Percentiles rank a stretch among this genome's conserved stretches.
Evolutionary conservation across 2,888 invertebrate species (phyloP).

Genomic region (Drosophila mimetica): DNA sequence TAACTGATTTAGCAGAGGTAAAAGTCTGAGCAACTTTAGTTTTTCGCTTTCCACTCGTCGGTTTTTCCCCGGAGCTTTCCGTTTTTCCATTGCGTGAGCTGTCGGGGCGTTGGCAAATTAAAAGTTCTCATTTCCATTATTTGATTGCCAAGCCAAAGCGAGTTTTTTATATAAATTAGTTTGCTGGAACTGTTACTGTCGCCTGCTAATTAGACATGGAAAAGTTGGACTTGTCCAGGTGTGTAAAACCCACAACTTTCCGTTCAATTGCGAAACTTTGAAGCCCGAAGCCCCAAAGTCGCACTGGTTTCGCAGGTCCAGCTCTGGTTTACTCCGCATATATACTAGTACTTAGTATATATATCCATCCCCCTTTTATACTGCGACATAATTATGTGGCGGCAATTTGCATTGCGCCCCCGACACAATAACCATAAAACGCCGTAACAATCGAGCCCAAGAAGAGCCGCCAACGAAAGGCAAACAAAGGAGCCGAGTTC

Average conservation of each 20-base stretch:
- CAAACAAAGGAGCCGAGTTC: constrained; percentile 23
- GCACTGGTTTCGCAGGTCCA: too few species aligned
- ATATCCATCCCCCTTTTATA: constrained; percentile 2
- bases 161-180: constrained; percentile 60
- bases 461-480: constrained; percentile 29
- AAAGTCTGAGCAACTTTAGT: constrained; percentile 1
- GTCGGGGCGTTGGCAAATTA: constrained; percentile 61
- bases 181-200: constrained; percentile 40
- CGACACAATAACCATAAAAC: constrained; percentile 65
- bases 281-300: constrained; percentile 24
- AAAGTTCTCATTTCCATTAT: constrained; percentile 57
- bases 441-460: constrained; percentile 64
- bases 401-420: constrained; percentile 72
- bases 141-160: constrained; percentile 50
- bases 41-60: constrained; percentile 1
- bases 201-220: constrained; percentile 68
- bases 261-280: constrained; percentile 27
- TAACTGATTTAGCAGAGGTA: constrained; percentile 22
- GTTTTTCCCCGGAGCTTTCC: constrained; percentile 14
- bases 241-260: constrained; percentile 31
- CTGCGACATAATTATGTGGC: constrained; percentile 77
- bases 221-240: constrained; percentile 50
- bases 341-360: constrained; percentile 27
- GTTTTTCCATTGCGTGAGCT: constrained; percentile 45
- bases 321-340: constrained; percentile 8